phyloP scores from a whole-genome alignment of 64 coral and sea anemone genomes.

The Porites lutea region DNA sequence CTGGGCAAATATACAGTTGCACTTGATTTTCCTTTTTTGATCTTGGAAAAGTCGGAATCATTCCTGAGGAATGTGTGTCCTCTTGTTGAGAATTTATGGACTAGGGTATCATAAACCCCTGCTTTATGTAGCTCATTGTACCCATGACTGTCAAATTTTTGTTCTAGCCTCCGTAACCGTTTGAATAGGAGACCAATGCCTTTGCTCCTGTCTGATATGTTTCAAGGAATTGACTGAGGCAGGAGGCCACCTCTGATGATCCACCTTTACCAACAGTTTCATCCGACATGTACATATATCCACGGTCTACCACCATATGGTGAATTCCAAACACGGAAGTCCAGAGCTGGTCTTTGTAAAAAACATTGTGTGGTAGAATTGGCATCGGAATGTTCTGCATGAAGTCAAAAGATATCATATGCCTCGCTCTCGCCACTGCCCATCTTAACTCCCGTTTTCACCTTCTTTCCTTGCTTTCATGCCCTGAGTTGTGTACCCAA shows the following conservation, averaged over 20 bases:
- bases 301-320: slow-evolving; percentile 23
- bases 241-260: background rate
- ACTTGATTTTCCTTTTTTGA: slow-evolving; percentile 45
- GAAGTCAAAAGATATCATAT: slow-evolving; percentile 54
- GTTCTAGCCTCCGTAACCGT: slow-evolving; percentile 38
- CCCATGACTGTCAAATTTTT: background rate
- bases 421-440: too few relatives aligned
- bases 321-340: slow-evolving; percentile 61
- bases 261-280: background rate
- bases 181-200: background rate
- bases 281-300: slow-evolving; percentile 53
- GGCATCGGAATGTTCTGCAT: slow-evolving; percentile 58
- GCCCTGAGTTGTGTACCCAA: too few relatives aligned
- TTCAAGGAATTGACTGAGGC: background rate
- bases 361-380: background rate
- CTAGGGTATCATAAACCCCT: background rate
- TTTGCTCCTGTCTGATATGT: background rate
- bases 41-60: slow-evolving; percentile 46
- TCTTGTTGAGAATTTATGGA: slow-evolving; percentile 54
- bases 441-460: too few relatives aligned
- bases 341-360: slow-evolving; percentile 63
- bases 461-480: too few relatives aligned
- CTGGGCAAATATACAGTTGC: background rate
- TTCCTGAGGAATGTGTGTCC: slow-evolving; percentile 43
- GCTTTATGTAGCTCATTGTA: background rate